A percentile compares a stretch with the other conserved stretches of the same genome.
Conservation (phyloP, 1,140 invertebrate genomes). For the Ceratina australensis region DNA sequence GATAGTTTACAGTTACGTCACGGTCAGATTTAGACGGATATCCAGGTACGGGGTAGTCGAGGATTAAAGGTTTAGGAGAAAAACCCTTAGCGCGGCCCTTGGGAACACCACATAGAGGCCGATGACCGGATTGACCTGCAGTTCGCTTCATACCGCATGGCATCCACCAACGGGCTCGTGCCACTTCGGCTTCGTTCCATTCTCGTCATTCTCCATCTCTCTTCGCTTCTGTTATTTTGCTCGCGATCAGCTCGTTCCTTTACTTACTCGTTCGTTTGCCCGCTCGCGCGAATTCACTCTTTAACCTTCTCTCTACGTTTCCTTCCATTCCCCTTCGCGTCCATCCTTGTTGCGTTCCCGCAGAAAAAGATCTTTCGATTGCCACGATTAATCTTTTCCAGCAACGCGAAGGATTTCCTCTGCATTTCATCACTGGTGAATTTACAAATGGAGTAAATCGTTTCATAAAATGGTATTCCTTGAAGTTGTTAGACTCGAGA, state of each 20-base stretch:
- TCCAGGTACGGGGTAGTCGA: background rate
- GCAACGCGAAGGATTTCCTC: no score
- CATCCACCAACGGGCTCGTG: conserved; percentile 67
- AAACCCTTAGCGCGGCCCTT: conserved; percentile 47
- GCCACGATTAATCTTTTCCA: background rate
- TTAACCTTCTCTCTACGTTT: conserved; percentile 23
- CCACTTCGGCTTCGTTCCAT: conserved; percentile 57
- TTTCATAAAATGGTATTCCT: no score
- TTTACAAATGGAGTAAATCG: no score
- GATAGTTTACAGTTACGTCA: no score
- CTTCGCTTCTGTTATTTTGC: conserved; percentile 27
- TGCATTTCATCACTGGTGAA: no score
- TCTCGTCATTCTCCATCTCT: conserved; percentile 35
- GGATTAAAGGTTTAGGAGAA: background rate
- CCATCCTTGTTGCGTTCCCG: background rate
- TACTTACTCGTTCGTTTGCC: conserved; percentile 24
- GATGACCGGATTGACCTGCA: conserved; percentile 76
- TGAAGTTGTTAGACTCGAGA: no score
- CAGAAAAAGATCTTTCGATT: background rate
- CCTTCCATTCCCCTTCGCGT: background rate
- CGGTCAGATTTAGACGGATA: background rate
- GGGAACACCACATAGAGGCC: conserved; percentile 66
- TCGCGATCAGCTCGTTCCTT: conserved; percentile 17
- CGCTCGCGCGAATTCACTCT: conserved; percentile 14
- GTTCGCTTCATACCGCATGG: conserved; percentile 61